Evolutionary conservation across 2,888 invertebrate species (phyloP).

Genomic region (Tachina fera): DNA sequence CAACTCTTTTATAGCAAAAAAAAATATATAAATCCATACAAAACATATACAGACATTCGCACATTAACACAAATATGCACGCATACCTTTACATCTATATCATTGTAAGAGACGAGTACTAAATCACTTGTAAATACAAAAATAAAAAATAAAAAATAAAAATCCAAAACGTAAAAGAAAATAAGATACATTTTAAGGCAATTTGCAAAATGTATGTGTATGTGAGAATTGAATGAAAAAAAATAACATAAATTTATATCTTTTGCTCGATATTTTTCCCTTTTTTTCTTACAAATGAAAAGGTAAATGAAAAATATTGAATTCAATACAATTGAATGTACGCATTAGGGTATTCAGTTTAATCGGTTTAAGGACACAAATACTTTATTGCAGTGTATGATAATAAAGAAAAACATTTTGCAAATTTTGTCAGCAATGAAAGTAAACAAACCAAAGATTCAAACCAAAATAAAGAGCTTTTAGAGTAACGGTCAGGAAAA

Average conservation of each 20-base stretch:
- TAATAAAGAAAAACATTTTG: no score
- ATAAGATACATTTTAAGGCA: slow-evolving; percentile 35
- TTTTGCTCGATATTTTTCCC: not conserved
- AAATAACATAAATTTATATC: slow-evolving; percentile 1
- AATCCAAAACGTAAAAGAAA: slow-evolving; percentile 11
- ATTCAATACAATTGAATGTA: slow-evolving; percentile 1
- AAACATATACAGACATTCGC: not conserved
- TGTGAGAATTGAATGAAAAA: not conserved
- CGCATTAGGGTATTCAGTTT: no score
- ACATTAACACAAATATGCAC: not conserved
- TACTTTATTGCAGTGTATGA: no score
- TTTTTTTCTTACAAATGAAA: not conserved
- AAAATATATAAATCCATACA: not conserved
- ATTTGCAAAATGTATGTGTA: slow-evolving; percentile 32
- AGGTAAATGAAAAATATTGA: slow-evolving; percentile 35
- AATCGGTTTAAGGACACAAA: no score
- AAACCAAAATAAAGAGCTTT: no score
- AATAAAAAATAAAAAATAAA: no score
- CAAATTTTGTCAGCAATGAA: no score
- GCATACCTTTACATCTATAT: not conserved
- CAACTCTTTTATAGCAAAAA: slow-evolving; percentile 43
- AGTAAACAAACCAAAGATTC: no score
- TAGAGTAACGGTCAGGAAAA: no score
- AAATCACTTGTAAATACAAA: not conserved
- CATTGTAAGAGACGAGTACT: no score